Evolutionary conservation across 1,140 invertebrate species (phyloP).

Genomic region (Luehdorfia chinensis): DNA sequence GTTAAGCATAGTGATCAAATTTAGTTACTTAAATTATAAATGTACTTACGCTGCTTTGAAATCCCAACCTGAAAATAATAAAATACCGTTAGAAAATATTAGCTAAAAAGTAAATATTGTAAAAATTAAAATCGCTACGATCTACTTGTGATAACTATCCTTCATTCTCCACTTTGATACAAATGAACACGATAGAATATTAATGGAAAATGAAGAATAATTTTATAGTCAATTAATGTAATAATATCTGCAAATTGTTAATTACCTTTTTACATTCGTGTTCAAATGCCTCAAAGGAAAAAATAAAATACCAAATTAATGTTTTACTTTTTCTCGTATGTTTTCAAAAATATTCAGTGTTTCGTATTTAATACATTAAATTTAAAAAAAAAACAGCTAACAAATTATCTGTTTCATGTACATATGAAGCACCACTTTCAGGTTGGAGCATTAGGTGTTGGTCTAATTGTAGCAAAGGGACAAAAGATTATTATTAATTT

Average conservation of each 20-base stretch:
- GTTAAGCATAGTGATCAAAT: too few species aligned
- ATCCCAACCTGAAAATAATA: constrained; percentile 35
- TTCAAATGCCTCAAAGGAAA: constrained; percentile 4
- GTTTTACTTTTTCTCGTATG: too few species aligned
- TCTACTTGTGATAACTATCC: constrained; percentile 34
- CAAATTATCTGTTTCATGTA: too few species aligned
- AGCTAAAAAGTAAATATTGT: constrained; percentile 17
- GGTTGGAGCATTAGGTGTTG: too few species aligned
- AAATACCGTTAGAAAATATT: constrained; percentile 3
- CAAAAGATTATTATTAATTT: not conserved
- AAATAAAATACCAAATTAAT: not conserved
- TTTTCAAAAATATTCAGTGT: too few species aligned
- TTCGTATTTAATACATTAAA: constrained; percentile 1
- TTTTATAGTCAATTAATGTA: constrained; percentile 16
- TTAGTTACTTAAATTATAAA: not conserved
- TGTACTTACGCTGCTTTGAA: constrained; percentile 42
- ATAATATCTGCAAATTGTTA: constrained; percentile 1
- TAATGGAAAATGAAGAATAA: constrained; percentile 53
- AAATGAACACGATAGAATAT: constrained; percentile 53
- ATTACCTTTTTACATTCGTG: constrained; percentile 29
- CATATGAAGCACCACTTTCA: constrained; percentile 11
- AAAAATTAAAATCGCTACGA: constrained; percentile 7
- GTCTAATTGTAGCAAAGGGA: too few species aligned
- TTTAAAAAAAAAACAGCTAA: constrained; percentile 16
- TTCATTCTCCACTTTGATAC: constrained; percentile 52